phyloP scores from a whole-genome alignment of 2,888 invertebrate genomes.

The Drosophila cognata region DNA sequence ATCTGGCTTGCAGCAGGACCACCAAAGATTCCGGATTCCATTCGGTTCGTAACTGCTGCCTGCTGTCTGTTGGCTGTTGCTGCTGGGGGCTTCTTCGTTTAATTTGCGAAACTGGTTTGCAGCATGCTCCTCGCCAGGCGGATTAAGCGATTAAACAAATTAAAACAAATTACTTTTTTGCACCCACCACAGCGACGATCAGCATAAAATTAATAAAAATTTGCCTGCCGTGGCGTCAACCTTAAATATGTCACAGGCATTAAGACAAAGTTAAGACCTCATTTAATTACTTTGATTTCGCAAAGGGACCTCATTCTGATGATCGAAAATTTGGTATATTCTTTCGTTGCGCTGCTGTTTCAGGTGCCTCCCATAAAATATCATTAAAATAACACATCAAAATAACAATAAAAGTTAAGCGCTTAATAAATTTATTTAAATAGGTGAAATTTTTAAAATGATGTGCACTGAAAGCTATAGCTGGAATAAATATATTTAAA shows the following conservation, averaged over 20 bases:
- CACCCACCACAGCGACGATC: slow-evolving; percentile 70
- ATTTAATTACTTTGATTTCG: slow-evolving; percentile 26
- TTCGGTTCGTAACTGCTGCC: slow-evolving; percentile 30
- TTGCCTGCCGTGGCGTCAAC: slow-evolving; percentile 60
- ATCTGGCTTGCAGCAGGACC: slow-evolving; percentile 63
- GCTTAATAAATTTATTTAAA: not conserved
- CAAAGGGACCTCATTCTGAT: not conserved
- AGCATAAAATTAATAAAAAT: slow-evolving; percentile 78
- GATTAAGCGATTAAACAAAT: slow-evolving; percentile 83
- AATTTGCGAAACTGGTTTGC: slow-evolving; percentile 63
- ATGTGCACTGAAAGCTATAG: not conserved
- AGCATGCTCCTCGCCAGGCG: slow-evolving; percentile 41
- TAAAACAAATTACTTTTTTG: slow-evolving; percentile 83
- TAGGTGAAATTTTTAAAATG: not conserved
- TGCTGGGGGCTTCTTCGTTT: slow-evolving; percentile 47
- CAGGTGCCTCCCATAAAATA: not conserved
- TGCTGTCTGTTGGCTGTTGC: slow-evolving; percentile 2
- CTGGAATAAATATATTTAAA: not conserved
- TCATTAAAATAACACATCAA: not conserved
- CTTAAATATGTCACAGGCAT: slow-evolving; percentile 60
- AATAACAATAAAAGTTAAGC: not conserved
- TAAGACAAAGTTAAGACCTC: slow-evolving; percentile 31
- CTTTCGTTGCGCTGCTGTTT: not conserved
- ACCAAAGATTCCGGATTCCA: slow-evolving; percentile 61
- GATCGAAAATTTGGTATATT: not conserved